Conservation (phyloP, 2,888 invertebrate genomes). For the Phortica magna region DNA sequence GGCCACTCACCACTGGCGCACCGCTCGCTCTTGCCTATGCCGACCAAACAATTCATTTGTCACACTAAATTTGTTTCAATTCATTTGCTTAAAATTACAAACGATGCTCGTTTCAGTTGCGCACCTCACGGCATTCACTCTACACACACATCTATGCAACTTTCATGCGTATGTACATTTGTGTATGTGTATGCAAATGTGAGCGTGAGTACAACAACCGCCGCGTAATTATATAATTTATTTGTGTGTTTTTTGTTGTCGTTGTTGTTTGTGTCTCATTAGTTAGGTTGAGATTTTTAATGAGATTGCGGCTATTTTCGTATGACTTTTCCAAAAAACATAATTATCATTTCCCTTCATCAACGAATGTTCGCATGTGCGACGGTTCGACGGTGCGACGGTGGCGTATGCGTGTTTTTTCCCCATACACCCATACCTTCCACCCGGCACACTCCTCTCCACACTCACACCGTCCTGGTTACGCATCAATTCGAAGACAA, state of each 20-base stretch:
- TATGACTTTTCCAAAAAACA: slow-evolving; percentile 71
- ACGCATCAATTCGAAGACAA: slow-evolving; percentile 57
- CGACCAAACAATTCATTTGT: slow-evolving; percentile 70
- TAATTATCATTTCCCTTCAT: slow-evolving; percentile 73
- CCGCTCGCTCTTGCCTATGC: background rate
- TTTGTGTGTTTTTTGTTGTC: slow-evolving; percentile 17
- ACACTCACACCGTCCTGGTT: slow-evolving; percentile 44
- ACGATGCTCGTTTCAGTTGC: slow-evolving; percentile 18
- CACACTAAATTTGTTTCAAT: slow-evolving; percentile 77
- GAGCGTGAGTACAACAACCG: slow-evolving; percentile 28
- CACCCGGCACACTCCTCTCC: background rate
- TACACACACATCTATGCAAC: no score
- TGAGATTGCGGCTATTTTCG: slow-evolving; percentile 75
- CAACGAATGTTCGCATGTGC: slow-evolving; percentile 60
- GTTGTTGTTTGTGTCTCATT: slow-evolving; percentile 35
- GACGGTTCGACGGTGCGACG: slow-evolving; percentile 50
- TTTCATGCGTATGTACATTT: no score
- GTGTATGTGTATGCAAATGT: slow-evolving; percentile 14
- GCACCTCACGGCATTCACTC: slow-evolving; percentile 6
- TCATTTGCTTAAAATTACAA: slow-evolving; percentile 68
- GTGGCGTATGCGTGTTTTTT: slow-evolving; percentile 45
- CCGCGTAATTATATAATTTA: slow-evolving; percentile 63
- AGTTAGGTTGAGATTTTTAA: slow-evolving; percentile 60
- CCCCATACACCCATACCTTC: background rate
- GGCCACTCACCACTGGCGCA: slow-evolving; percentile 31